These are phyloP conservation scores for Poeciliopsis turneri DNA, from an alignment of 2,797 vertebrate species.

Conservation along the genomic window DNA sequence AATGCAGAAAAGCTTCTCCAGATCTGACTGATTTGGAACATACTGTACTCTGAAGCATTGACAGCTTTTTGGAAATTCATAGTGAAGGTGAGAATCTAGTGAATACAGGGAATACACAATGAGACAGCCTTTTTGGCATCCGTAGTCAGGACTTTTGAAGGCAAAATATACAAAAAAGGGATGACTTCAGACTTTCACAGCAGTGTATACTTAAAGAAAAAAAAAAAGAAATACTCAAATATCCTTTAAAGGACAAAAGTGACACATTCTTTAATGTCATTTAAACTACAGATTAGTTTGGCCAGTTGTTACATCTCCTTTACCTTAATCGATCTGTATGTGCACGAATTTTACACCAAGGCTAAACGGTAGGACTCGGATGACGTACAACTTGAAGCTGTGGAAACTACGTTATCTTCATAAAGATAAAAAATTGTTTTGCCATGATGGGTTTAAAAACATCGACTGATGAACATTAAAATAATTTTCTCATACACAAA, in stretches of 20 bases:
- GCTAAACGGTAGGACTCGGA: conserved; percentile 58
- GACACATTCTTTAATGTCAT: conserved; percentile 45
- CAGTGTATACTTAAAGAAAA: conserved; percentile 16
- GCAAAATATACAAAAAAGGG: conserved; percentile 3
- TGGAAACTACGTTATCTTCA: conserved; percentile 30
- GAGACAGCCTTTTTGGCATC: neutral
- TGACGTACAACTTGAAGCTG: conserved; percentile 52
- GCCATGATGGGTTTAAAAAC: conserved; percentile 22
- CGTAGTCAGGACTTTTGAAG: neutral
- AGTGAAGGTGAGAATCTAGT: neutral
- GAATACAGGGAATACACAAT: neutral
- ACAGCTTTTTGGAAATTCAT: neutral
- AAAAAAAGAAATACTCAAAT: conserved; percentile 20
- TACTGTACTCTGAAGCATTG: neutral
- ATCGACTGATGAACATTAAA: conserved; percentile 44
- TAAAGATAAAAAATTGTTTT: conserved; percentile 35
- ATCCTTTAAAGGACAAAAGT: conserved; percentile 29
- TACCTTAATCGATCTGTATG: conserved; percentile 18
- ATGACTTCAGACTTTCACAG: conserved; percentile 28
- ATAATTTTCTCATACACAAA: conserved; percentile 32
- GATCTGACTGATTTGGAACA: neutral
- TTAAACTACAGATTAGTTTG: conserved; percentile 34
- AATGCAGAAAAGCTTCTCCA: neutral
- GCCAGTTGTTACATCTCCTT: conserved; percentile 25
- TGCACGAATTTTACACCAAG: conserved; percentile 57